Conservation (phyloP, 2,888 invertebrate genomes). For the Thera obeliscata region DNA sequence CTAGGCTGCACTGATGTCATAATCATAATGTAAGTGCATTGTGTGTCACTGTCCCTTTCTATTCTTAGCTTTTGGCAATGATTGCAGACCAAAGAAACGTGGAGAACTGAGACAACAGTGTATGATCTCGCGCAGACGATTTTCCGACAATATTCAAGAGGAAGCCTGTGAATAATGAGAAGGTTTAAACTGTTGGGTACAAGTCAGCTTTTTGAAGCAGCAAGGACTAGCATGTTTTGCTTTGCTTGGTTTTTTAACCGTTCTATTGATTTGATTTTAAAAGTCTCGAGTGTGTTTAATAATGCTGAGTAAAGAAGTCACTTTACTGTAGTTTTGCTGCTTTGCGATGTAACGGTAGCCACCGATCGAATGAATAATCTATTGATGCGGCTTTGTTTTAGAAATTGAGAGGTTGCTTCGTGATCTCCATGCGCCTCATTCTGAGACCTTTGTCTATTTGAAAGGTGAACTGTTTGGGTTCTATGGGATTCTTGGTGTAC, state of each 20-base stretch:
- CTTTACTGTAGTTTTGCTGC: conserved; percentile 50
- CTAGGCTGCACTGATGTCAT: background rate
- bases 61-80: conserved; percentile 5
- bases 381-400: conserved; percentile 76
- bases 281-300: background rate
- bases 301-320: conserved; percentile 7
- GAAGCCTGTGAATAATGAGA: background rate
- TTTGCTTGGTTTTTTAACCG: no score
- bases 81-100: background rate
- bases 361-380: conserved; percentile 68
- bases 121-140: background rate
- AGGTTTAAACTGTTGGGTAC: no score
- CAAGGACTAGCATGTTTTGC: no score
- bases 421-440: conserved; percentile 72
- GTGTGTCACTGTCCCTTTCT: conserved; percentile 1
- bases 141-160: background rate
- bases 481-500: conserved; percentile 17
- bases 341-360: conserved; percentile 72
- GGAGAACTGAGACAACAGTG: background rate
- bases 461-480: conserved; percentile 49
- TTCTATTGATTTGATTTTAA: background rate
- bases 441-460: conserved; percentile 55
- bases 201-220: no score
- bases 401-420: conserved; percentile 79
- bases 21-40: background rate